A percentile compares a stretch with the other conserved stretches of the same genome.
Conservation (phyloP, 1,140 invertebrate species). For the Sycophaga agraensis region DNA sequence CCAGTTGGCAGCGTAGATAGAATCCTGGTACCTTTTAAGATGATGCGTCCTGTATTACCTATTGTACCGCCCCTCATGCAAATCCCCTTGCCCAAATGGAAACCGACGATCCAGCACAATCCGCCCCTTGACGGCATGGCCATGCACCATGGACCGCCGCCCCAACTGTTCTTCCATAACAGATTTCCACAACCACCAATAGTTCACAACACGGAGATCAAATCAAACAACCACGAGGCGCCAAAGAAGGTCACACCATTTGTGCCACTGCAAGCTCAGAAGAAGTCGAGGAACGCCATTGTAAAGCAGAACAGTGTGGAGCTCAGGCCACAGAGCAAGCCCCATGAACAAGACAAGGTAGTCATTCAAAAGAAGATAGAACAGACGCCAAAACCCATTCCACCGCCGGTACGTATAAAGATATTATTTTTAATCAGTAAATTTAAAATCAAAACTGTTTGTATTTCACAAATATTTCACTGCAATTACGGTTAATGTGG, state of each 20-base stretch:
- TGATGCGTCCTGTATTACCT: too few species aligned
- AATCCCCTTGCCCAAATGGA: constrained; percentile 39
- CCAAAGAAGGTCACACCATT: constrained; percentile 43
- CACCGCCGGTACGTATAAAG: constrained; percentile 19
- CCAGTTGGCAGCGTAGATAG: too few species aligned
- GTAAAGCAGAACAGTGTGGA: not conserved
- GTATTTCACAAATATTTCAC: too few species aligned
- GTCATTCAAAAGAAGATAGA: constrained; percentile 10
- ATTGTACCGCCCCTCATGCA: constrained; percentile 19
- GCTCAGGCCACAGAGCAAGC: constrained; percentile 8
- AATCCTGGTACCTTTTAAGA: too few species aligned
- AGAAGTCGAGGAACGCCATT: constrained; percentile 46
- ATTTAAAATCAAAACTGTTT: too few species aligned
- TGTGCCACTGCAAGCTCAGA: constrained; percentile 56
- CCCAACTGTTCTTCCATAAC: not conserved
- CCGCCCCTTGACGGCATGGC: too few species aligned
- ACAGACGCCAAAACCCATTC: constrained; percentile 33
- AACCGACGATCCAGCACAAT: constrained; percentile 18
- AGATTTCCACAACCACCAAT: not conserved
- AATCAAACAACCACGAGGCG: not conserved
- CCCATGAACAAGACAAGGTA: not conserved
- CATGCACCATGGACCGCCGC: too few species aligned
- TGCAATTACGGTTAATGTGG: too few species aligned
- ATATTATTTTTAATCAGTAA: too few species aligned
- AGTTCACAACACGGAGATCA: not conserved